Conservation (phyloP, 2,888 invertebrate species). For the Phyto melanocephala region DNA sequence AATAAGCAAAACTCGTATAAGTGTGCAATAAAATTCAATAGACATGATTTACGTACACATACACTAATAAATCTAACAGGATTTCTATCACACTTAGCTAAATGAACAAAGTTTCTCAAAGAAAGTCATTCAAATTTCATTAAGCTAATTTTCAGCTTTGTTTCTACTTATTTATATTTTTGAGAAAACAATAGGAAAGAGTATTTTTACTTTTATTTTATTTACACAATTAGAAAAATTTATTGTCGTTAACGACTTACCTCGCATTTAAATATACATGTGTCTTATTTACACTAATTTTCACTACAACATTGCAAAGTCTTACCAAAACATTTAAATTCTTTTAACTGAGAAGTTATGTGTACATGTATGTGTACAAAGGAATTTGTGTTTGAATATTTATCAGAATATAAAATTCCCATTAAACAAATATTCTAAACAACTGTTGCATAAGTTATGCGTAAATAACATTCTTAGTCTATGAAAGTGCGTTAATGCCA, state of each 20-base stretch:
- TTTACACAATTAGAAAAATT: constrained; percentile 22
- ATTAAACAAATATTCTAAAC: constrained; percentile 35
- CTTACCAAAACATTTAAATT: neutral
- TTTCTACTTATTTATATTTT: neutral
- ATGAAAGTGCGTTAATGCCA: constrained; percentile 58
- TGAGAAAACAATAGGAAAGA: neutral
- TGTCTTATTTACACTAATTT: no score
- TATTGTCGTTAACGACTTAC: constrained; percentile 16
- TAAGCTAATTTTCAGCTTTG: neutral
- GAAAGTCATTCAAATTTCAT: neutral
- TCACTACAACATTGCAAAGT: neutral
- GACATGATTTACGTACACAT: neutral
- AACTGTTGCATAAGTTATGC: constrained; percentile 63
- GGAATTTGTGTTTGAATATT: neutral
- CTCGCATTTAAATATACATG: neutral
- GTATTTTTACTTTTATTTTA: constrained; percentile 10
- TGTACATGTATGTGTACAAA: neutral
- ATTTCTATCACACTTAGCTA: neutral
- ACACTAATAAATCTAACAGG: neutral
- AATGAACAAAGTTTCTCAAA: constrained; percentile 16
- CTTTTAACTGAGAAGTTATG: neutral
- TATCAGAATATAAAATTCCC: constrained; percentile 5
- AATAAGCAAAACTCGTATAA: no score
- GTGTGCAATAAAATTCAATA: neutral
- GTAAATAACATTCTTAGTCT: constrained; percentile 55